Evolutionary conservation across 2,113 vertebrate species (phyloP).

Genomic region (Platichthys flesus): DNA sequence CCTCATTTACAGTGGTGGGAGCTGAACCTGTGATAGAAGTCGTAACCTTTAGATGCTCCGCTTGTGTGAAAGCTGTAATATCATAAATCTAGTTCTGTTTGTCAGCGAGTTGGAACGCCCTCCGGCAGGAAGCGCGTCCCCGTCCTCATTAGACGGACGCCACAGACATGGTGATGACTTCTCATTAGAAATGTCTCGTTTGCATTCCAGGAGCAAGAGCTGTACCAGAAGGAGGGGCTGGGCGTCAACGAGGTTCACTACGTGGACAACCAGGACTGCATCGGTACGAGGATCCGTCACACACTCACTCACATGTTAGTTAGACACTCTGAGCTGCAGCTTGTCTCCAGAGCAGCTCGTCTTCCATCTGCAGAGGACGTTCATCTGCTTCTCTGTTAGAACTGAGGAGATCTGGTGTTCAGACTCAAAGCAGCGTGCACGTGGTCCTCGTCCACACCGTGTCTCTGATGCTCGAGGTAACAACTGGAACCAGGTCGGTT

Average conservation of each 20-base stretch:
- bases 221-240: constrained; percentile 95
- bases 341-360: too few relatives aligned
- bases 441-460: too few relatives aligned
- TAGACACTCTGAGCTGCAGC: too few relatives aligned
- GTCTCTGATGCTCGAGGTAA: too few relatives aligned
- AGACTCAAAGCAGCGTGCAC: too few relatives aligned
- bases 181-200: constrained; percentile 43
- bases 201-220: constrained; percentile 92
- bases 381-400: too few relatives aligned
- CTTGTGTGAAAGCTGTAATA: not conserved
- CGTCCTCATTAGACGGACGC: constrained; percentile 29
- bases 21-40: not conserved
- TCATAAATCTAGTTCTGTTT: not conserved
- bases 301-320: too few relatives aligned
- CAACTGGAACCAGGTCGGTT: too few relatives aligned
- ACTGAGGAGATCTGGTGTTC: too few relatives aligned
- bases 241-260: constrained; percentile 99
- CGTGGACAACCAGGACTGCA: constrained; percentile 99
- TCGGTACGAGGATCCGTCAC: constrained; percentile 80
- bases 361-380: too few relatives aligned
- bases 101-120: not conserved
- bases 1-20: too few relatives aligned
- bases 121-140: not conserved
- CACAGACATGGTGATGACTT: not conserved
- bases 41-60: constrained; percentile 3